Base-by-base conservation (phyloP, 2,113 vertebrate species). In the Alectura lathami region DNA sequence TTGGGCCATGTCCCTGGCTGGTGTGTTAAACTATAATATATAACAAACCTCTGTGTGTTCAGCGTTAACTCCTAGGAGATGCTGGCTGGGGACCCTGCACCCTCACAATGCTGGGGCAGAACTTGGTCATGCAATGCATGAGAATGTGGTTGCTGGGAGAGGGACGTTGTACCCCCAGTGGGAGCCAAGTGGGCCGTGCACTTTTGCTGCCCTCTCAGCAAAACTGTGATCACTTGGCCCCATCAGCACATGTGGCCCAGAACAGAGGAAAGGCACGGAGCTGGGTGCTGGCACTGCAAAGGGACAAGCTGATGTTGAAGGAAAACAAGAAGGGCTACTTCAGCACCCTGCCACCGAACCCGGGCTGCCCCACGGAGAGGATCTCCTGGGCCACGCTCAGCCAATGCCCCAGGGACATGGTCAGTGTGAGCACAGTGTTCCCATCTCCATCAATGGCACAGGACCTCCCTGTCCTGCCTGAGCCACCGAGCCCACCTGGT, bases 251-350 rank as follows among this genome's bases (percentile, higher is more conserved):
- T 32, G 8, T 23, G 20, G 56, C 60, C 36, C 60, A 29, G 60
- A 0, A 59, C 88, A 98, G 98, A 96, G 92, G 60, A 87, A 70
- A 43, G 63, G 74, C 64, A 70, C 66, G 10, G 88, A 97, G 62
- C 60, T 89, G 21, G 78, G 83, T 17, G 24, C 62, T 45, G 94
- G 88, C 70, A 67, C 93, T 22, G 27, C 93, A 18, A 94, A 84
- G 42, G 92, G 97, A 97, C 0, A 84, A 97, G 43, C 88, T 98
- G 79, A 72, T 79, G 21, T 93, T 83, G 3, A 70, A 11, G 11
- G 73, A 96, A 38, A 98, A 95, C 53, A 97, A 92, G 90, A 98
- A 96, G 29, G 98, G 98, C 2, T 26, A 95, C 47, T 98, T 98
- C 88, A 96, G 97, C 6, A 97, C 73, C 13, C 40, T 95, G 26